Evolutionary conservation across 2,797 vertebrate genomes (phyloP).

Genomic region (Nyctalus aviator): DNA sequence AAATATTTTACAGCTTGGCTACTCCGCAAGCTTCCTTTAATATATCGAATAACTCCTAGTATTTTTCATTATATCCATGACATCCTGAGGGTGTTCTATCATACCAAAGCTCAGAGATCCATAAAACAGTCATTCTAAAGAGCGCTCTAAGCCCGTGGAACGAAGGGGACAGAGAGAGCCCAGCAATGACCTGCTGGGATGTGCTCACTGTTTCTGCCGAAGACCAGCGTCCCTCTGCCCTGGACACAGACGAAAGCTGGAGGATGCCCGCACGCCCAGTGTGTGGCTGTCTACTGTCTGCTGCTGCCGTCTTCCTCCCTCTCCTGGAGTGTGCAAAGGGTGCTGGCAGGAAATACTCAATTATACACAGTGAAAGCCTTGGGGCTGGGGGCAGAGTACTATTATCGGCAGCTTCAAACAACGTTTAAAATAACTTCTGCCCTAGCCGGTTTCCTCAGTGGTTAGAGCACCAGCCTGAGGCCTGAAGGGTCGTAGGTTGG

Average conservation of each 20-base stretch:
- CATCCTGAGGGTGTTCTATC: background rate
- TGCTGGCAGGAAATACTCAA: background rate
- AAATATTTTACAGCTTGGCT: slow-evolving; percentile 20
- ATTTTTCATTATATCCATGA: background rate
- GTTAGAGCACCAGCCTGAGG: too few relatives aligned
- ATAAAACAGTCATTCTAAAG: background rate
- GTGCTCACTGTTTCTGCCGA: background rate
- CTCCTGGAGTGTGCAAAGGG: background rate
- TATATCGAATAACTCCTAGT: background rate
- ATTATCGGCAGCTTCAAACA: slow-evolving; percentile 9
- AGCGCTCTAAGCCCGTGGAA: background rate
- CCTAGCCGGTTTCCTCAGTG: too few relatives aligned
- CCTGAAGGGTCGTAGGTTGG: too few relatives aligned
- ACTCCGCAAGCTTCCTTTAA: background rate
- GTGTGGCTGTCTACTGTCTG: background rate
- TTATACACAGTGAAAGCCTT: background rate
- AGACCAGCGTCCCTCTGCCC: background rate
- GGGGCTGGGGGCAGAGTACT: background rate
- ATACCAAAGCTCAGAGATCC: background rate
- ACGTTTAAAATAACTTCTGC: background rate
- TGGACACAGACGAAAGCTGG: background rate
- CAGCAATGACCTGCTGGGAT: background rate
- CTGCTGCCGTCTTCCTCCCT: background rate
- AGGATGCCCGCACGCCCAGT: background rate
- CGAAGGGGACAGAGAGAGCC: background rate